Evolutionary conservation across 2,797 vertebrate species (phyloP).

Genomic region (Lates japonicus): DNA sequence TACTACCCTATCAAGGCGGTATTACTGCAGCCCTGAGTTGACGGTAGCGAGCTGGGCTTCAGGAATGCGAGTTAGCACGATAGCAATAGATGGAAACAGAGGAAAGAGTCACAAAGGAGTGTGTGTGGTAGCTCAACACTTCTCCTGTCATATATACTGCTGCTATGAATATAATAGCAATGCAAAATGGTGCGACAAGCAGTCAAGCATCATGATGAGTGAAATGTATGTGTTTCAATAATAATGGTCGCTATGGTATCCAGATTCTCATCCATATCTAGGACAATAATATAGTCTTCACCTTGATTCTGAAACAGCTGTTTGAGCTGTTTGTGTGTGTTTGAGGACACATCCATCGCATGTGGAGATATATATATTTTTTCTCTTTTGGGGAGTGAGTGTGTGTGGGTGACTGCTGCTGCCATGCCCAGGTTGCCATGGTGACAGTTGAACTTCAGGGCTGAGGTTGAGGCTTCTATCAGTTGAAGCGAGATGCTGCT

Average conservation of each 20-base stretch:
- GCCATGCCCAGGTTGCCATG: conserved; percentile 80
- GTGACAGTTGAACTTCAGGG: conserved; percentile 77
- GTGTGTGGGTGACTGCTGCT: conserved; percentile 72
- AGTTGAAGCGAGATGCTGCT: conserved; percentile 79
- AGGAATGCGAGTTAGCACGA: conserved; percentile 21
- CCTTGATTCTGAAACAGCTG: conserved; percentile 62
- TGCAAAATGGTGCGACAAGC: conserved; percentile 66
- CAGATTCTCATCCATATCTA: conserved; percentile 57
- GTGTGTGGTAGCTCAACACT: conserved; percentile 29
- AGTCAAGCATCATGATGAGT: conserved; percentile 50
- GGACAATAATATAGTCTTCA: conserved; percentile 67
- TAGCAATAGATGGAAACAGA: not conserved
- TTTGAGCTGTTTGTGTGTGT: conserved; percentile 31
- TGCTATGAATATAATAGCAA: conserved; percentile 66
- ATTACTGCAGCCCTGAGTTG: no score
- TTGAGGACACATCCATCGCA: conserved; percentile 30
- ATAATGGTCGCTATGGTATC: conserved; percentile 56
- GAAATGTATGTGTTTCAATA: conserved; percentile 59
- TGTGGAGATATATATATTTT: conserved; percentile 17
- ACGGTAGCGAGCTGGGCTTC: conserved; percentile 21
- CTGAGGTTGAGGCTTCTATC: conserved; percentile 75
- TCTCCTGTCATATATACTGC: conserved; percentile 33
- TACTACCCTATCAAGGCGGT: conserved; percentile 25
- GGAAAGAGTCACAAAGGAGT: not conserved
- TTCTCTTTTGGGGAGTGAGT: conserved; percentile 40